These are phyloP conservation scores for Tribolium castaneum DNA, from an alignment of 1,140 invertebrate genomes.

Conservation along the genomic window DNA sequence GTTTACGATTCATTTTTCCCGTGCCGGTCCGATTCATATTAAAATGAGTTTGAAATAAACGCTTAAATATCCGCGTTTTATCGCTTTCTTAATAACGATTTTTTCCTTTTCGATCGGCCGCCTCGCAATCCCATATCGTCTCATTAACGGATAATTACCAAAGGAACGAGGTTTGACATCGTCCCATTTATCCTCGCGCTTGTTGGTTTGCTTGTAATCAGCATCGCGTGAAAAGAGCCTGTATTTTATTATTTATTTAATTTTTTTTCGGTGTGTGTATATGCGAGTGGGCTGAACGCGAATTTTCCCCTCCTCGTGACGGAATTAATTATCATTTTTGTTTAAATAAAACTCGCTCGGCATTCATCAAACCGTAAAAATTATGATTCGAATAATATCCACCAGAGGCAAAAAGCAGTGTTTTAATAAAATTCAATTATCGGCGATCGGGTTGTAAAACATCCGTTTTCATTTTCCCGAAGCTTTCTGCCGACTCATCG, in stretches of 20 bases:
- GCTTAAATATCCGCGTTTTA: constrained; percentile 19
- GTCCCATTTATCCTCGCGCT: constrained; percentile 34
- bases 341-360: constrained; percentile 5
- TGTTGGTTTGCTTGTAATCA: constrained; percentile 41
- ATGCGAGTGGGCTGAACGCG: constrained; percentile 20
- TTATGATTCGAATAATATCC: constrained; percentile 18
- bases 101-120: constrained; percentile 16
- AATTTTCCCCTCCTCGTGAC: neutral
- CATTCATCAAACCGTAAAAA: neutral
- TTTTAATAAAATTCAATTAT: constrained; percentile 30
- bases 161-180: constrained; percentile 41
- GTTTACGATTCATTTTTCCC: constrained; percentile 31
- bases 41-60: constrained; percentile 18
- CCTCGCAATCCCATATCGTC: constrained; percentile 41
- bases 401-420: neutral
- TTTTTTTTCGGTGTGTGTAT: neutral
- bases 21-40: constrained; percentile 24
- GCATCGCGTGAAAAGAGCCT: constrained; percentile 45
- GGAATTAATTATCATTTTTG: constrained; percentile 14
- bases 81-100: constrained; percentile 17
- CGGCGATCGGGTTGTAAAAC: neutral
- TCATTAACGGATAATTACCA: constrained; percentile 45
- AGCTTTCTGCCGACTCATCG: constrained; percentile 21
- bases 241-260: constrained; percentile 42
- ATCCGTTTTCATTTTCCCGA: constrained; percentile 12